Conservation (phyloP, 2,113 vertebrate genomes). For the Oreocharis arfaki region DNA sequence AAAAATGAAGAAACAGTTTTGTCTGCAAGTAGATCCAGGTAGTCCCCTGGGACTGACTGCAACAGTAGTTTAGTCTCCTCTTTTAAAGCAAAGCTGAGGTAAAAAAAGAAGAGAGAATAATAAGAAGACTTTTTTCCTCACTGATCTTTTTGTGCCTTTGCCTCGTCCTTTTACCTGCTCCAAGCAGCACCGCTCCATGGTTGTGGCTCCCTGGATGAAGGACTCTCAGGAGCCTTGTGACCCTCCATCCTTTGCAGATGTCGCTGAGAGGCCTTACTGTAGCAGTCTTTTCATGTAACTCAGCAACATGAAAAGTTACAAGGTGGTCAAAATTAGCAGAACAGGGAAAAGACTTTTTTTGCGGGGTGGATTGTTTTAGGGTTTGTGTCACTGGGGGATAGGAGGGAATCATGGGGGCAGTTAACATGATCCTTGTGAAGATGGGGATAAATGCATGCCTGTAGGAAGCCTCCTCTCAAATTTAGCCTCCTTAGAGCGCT, state of each 20-base stretch:
- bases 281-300: neutral
- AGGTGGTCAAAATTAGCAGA: neutral
- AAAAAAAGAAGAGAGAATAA: neutral
- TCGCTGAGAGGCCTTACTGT: neutral
- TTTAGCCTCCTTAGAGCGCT: neutral
- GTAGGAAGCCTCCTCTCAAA: neutral
- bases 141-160: neutral
- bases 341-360: neutral
- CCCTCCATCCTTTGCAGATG: neutral
- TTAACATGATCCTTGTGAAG: neutral
- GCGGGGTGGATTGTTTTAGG: neutral
- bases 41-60: neutral
- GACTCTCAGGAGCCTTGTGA: neutral
- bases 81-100: neutral
- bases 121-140: neutral
- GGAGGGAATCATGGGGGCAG: neutral
- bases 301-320: neutral
- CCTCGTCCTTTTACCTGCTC: neutral
- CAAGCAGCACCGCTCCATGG: neutral
- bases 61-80: neutral
- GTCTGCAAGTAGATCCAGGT: neutral
- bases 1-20: constrained; percentile 6
- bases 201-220: neutral
- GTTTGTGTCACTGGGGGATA: neutral
- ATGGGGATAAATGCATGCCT: neutral